Conservation (phyloP, 2,113 vertebrate species). For the Sceloporus tristichus region DNA sequence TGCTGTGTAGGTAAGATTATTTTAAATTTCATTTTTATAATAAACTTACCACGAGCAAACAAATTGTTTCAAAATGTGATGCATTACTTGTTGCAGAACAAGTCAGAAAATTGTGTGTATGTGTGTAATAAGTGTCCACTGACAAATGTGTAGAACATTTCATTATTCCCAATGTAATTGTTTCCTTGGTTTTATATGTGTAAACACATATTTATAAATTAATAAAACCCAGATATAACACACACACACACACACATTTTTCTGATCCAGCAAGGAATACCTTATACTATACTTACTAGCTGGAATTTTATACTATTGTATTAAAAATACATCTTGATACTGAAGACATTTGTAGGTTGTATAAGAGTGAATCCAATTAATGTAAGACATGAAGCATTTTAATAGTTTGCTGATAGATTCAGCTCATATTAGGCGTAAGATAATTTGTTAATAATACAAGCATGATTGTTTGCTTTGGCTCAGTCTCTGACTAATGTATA, state of each 20-base stretch:
- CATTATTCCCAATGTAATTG: neutral
- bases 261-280: slow-evolving; percentile 23
- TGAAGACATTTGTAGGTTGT: slow-evolving; percentile 39
- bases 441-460: slow-evolving; percentile 50
- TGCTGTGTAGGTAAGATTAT: slow-evolving; percentile 73
- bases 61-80: neutral
- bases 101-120: neutral
- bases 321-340: slow-evolving; percentile 1
- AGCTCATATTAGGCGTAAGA: slow-evolving; percentile 19
- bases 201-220: neutral
- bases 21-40: slow-evolving; percentile 31
- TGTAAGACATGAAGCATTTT: slow-evolving; percentile 37
- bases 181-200: neutral
- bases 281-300: neutral
- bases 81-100: neutral
- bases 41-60: neutral
- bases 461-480: slow-evolving; percentile 34
- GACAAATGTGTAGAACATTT: neutral
- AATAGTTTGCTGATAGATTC: slow-evolving; percentile 6
- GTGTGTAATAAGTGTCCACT: neutral
- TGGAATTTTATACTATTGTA: slow-evolving; percentile 54
- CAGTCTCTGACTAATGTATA: slow-evolving; percentile 31
- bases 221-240: neutral
- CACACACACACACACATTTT: slow-evolving; percentile 15
- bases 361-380: slow-evolving; percentile 32